phyloP scores from a whole-genome alignment of 2,888 invertebrate species.

The Tortricodes alternella region DNA sequence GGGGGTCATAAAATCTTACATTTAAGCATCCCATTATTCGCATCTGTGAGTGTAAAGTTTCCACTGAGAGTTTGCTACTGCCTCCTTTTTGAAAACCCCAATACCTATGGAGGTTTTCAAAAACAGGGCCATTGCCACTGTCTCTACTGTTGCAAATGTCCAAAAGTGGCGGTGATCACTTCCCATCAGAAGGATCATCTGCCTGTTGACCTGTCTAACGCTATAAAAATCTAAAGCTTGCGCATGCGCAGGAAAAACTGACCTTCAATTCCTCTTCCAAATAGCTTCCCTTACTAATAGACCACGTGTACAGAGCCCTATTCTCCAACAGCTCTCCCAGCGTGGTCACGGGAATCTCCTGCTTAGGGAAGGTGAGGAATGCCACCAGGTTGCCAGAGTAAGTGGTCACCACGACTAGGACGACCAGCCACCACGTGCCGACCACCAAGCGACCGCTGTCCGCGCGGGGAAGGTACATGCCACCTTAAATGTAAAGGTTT shows the following conservation, averaged over 20 bases:
- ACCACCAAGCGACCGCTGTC: constrained; percentile 93
- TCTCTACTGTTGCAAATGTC: too few relatives aligned
- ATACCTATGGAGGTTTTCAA: too few relatives aligned
- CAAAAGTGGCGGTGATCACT: too few relatives aligned
- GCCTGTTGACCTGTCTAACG: too few relatives aligned
- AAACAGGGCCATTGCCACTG: too few relatives aligned
- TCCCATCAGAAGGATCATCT: too few relatives aligned
- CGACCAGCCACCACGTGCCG: constrained; percentile 96
- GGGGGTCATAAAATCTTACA: too few relatives aligned
- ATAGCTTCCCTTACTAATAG: constrained; percentile 88
- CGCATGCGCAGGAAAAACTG: background rate
- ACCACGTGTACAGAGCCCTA: constrained; percentile 86
- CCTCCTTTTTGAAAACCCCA: too few relatives aligned
- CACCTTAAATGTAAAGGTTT: constrained; percentile 89
- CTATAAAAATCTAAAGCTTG: too few relatives aligned
- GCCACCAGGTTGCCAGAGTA: constrained; percentile 97
- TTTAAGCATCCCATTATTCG: too few relatives aligned
- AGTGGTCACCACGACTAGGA: constrained; percentile 93
- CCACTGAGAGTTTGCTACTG: too few relatives aligned
- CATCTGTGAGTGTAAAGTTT: too few relatives aligned
- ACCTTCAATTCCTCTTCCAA: constrained; percentile 84
- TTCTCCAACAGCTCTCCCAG: constrained; percentile 85
- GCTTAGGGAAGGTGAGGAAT: constrained; percentile 94
- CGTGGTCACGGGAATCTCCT: constrained; percentile 87
- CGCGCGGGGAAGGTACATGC: constrained; percentile 92